Evolutionary conservation across 2,113 vertebrate species (phyloP).

Genomic region (Macheiramphus alcinus): DNA sequence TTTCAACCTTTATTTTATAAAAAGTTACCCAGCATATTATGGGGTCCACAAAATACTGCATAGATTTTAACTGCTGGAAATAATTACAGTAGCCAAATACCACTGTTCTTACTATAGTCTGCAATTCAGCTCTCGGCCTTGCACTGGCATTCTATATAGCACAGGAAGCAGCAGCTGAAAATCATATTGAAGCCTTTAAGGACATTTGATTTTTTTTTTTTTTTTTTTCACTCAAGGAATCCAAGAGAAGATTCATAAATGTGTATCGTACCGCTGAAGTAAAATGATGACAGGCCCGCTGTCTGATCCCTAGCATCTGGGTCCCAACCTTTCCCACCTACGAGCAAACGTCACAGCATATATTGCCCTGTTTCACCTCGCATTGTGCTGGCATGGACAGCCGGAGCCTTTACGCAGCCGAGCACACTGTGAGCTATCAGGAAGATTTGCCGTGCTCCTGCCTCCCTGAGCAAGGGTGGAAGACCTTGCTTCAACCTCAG

Average conservation of each 20-base stretch:
- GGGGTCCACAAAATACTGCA: neutral
- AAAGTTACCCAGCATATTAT: neutral
- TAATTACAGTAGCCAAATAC: neutral
- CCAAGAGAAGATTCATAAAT: neutral
- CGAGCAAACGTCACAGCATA: fast-evolving
- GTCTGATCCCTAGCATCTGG: neutral
- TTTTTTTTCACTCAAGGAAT: neutral
- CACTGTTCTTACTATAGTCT: neutral
- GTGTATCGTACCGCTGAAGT: neutral
- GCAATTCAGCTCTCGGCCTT: neutral
- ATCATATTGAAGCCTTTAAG: neutral
- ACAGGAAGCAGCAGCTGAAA: neutral
- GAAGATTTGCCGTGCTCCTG: neutral
- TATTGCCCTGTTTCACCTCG: neutral
- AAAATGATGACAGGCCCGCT: fast-evolving
- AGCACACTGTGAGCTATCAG: neutral
- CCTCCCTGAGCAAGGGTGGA: neutral
- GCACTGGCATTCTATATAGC: neutral
- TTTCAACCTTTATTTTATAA: neutral
- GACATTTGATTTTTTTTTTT: too few relatives aligned
- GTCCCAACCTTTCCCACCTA: neutral
- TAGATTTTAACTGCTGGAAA: neutral
- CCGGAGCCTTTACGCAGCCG: neutral
- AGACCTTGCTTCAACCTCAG: neutral
- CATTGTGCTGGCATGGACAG: neutral